Evolutionary conservation across 2,113 vertebrate species (phyloP), one percentile per base, ranked within the genome.

Genomic region (Myrmecophaga tridactyla): DNA sequence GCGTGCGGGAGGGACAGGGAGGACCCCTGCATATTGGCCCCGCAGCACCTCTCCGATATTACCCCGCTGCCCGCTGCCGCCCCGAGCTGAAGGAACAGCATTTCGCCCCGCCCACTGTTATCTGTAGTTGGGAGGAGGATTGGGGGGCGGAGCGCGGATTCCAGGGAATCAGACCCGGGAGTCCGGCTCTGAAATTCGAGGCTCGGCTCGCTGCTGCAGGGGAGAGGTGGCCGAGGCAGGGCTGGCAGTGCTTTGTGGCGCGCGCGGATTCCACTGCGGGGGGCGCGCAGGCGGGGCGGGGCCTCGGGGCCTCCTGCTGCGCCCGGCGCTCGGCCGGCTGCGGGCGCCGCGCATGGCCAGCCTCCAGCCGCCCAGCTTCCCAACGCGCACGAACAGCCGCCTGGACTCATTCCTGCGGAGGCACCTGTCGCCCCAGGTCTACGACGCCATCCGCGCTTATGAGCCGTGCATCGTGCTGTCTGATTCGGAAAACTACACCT

Each of bases 401-500:
- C 97, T 99, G 96, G 98, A 99, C 77, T 95, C 98, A 0, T 99
- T 99, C 96, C 97, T 99, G 65, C 98, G 98, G 96, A 96, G 98
- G 80, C 98, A 98, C 92, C 95, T 98, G 89, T 95, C 97, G 3
- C 98, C 96, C 4, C 60, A 92, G 34, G 97, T 98, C 69, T 98
- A 98, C 97, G 98, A 99, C 70, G 96, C 98, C 56, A 94, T 99
- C 82, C 98, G 98, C 15, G 96, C 97, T 63, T 98, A 95, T 73
- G 98, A 99, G 43, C 98, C 97, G 20, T 99, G 98, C 97, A 96
- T 99, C 77, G 98, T 99, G 62, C 83, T 98, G 0, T 98, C 98
- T 0, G 97, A 98, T 2, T 84, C 95, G 3, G 81, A 98, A 27
- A 98, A 97, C 78, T 98, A 97, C 94, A 87, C 96, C 14, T 98